Base-by-base conservation (phyloP, 2,888 invertebrate species). In the Archips crataeganus region DNA sequence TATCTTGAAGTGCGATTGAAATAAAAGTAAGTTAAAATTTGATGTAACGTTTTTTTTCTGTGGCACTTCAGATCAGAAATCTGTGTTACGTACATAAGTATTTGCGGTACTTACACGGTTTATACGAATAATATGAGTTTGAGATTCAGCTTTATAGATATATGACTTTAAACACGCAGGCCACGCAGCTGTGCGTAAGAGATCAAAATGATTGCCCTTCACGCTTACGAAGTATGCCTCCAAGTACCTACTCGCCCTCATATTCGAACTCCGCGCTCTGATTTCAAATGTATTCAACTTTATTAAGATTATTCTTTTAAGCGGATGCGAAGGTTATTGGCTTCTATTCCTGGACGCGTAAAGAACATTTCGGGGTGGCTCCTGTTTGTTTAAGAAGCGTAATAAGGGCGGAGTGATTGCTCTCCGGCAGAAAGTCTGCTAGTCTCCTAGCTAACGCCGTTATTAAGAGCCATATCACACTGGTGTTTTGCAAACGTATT, bases 381-480 rank as follows among this genome's bases (percentile, higher is more conserved):
- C 2, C 32, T 45, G 71, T 61, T 47, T 75, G 77, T 77, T 81
- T 83, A 85, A 85, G 86, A 84, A 88, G 84, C 80, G 77, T 78
- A 84, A 86, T 84, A 78, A 81, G 83, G 77, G 76, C 71, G 72
- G 77, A 77, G 77, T 81, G 80, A 84, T 84, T 81, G 82, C 82
- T 79, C 84, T 81, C 76, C 13, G 11, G 11, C 60, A 60, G 63
- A 64, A 15, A 77, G 72, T 71, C 9, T 23, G 77, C 81, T 79
- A 78, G 78, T 78, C 80, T 79, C 66, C 79, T 79, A 75, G 78
- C 71, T 70, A 74, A 23, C 71, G 54, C 23, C 10, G 75, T 68
- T 71, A 71, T 70, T 67, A 67, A 23, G 1, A 1, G 23, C 23
- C 1, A 23, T 23, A 23, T 23, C 23, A 23, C 23, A 23, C 23